Conservation (phyloP, 2,888 invertebrate genomes). For the Philereme transversata region DNA sequence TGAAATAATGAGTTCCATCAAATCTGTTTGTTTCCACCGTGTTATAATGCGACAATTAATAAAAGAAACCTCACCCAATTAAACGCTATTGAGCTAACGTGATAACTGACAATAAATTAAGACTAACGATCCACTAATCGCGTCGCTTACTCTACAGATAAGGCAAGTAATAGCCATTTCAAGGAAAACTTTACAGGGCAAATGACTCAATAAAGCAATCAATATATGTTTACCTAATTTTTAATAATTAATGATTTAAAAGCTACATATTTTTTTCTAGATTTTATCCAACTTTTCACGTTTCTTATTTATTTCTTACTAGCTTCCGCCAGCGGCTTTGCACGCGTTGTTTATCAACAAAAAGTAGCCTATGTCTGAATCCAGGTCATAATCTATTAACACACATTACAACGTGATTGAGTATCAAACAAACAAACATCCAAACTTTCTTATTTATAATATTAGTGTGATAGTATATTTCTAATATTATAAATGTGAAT, state of each 20-base stretch:
- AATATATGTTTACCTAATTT: background rate
- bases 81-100: conserved; percentile 41
- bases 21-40: conserved; percentile 1
- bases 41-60: conserved; percentile 26
- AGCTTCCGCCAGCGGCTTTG: too few relatives aligned
- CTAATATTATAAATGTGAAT: too few relatives aligned
- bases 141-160: conserved; percentile 44
- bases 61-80: conserved; percentile 38
- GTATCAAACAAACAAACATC: too few relatives aligned
- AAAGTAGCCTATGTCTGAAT: too few relatives aligned
- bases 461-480: too few relatives aligned
- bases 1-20: conserved; percentile 1
- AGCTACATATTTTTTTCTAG: background rate
- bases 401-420: too few relatives aligned
- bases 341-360: too few relatives aligned
- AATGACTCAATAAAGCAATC: background rate
- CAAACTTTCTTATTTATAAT: too few relatives aligned
- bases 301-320: too few relatives aligned
- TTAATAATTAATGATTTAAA: background rate
- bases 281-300: conserved; percentile 13
- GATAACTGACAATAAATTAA: conserved; percentile 46
- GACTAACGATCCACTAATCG: conserved; percentile 44
- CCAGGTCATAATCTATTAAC: too few relatives aligned
- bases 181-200: conserved; percentile 37
- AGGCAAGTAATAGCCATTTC: conserved; percentile 44